Percentiles rank a stretch among this genome's conserved stretches.
Evolutionary conservation across 2,888 invertebrate genomes (phyloP).

Genomic region (Baccha elongata): DNA sequence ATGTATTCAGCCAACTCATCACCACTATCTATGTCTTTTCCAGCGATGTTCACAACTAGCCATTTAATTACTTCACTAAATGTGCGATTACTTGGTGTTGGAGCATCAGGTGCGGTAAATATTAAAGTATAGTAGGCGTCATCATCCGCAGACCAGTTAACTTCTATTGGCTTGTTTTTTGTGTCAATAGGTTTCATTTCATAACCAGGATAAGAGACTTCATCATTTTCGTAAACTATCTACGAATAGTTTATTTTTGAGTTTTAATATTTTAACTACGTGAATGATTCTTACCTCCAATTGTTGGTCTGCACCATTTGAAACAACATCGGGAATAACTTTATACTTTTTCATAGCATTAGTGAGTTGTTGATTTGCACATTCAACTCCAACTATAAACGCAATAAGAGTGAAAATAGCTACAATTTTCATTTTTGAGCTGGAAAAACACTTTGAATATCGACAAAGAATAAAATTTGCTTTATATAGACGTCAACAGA

Average conservation of each 20-base stretch:
- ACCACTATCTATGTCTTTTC: background rate
- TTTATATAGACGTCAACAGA: too few species aligned
- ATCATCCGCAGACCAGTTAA: background rate
- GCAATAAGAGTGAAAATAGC: background rate
- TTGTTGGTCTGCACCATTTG: background rate
- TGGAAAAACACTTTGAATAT: too few species aligned
- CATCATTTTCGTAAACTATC: too few species aligned
- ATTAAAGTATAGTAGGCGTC: conserved; percentile 2
- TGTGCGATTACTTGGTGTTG: background rate
- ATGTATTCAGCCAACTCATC: too few species aligned
- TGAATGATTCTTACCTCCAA: background rate
- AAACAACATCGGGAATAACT: conserved; percentile 9
- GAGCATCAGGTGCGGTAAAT: conserved; percentile 1
- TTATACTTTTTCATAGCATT: background rate
- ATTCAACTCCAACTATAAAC: background rate
- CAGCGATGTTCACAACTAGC: conserved; percentile 15
- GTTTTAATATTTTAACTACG: too few species aligned
- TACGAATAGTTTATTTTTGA: too few species aligned
- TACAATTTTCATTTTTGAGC: background rate
- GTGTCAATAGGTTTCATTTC: background rate
- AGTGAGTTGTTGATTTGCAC: background rate
- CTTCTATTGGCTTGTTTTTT: background rate
- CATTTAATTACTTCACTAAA: conserved; percentile 1
- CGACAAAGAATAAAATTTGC: too few species aligned
- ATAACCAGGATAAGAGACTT: too few species aligned